Base-by-base conservation (phyloP, 2,797 vertebrate species). In the Austrolebias charrua region DNA sequence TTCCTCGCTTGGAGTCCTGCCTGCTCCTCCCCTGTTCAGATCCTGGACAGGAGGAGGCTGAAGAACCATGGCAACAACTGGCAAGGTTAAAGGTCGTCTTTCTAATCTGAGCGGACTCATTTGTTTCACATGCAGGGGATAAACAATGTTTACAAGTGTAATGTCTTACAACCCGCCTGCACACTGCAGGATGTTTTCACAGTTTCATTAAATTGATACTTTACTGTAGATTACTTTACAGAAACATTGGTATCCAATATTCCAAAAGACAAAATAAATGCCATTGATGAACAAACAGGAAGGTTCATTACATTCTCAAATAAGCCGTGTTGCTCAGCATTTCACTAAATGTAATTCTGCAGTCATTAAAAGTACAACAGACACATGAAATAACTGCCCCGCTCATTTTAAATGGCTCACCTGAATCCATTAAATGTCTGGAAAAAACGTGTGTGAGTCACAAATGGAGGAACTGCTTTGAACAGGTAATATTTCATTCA, bases 21-120 rank as follows among this genome's bases (percentile, higher is more conserved):
- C 75, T 60, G 67, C 44, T 63, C 73, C 66, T 68, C 62, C 38
- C 73, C 67, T 54, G 55, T 56, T 61, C 72, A 60, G 70, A 67
- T 55, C 51, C 15, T 33, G 65, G 72, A 71, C 77, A 81, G 18
- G 76, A 74, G 73, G 75, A 83, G 70, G 78, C 84, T 55, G 84
- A 82, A 87, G 84, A 83, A 78, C 90, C 88, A 91, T 86, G 83
- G 90, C 85, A 91, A 92, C 88, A 91, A 79, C 73, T 77, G 85
- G 84, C 80, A 81, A 82, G 82, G 87, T 78, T 80, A 80, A 75
- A 87, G 82, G 81, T 88, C 60, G 52, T 50, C 63, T 77, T 88
- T 88, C 87, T 85, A 88, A 87, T 81, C 77, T 84, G 45, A 84
- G 84, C 76, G 77, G 76, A 77, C 73, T 52, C 61, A 56, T 61